Base-by-base conservation (phyloP, 2,888 invertebrate genomes). In the Amphipoea oculea region DNA sequence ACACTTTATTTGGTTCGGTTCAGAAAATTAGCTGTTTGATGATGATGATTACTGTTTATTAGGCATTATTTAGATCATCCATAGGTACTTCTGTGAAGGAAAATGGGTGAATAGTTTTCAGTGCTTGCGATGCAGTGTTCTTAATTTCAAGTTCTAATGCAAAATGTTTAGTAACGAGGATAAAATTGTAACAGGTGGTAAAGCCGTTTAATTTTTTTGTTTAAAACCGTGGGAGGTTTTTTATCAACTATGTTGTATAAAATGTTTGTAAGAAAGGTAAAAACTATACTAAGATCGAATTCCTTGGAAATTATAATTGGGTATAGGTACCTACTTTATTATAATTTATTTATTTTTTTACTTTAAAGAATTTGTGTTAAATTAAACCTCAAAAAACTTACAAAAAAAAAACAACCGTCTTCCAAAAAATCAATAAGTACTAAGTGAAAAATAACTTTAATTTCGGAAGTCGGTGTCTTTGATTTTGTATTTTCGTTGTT, bases 1-100 rank as follows among this genome's bases (percentile, higher is more conserved):
- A 63, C 67, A 71, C 88, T 90, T 81, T 88, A 90, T 91, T 91
- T 89, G 91, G 92, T 73, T 48, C 83, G 84, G 72, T 74, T 63
- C 84, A 78, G 69, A n/a, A 73, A 73, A 85, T 73, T 76, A 71
- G 76, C 73, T 77, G 74, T 70, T 77, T 60, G 62, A 60, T 70
- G 73, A 67, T 20, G 62, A 66, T 66, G 29, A 66, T 48, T 70
- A 63, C 20, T 40, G 42, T 40, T 75, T 82, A 73, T 75, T 76
- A 9, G 4, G 4, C 40, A 36, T 14, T 54, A 74, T 78, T 14
- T 66, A 51, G 77, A 86, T 54, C 63, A 76, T 51, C 20, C 20
- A 51, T 14, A 29, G 29, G 29, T 29, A 57, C 11, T 40, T 57
- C n/a, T 71, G 45, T 63, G 1, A 60, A 14, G 29, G 14, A 14